A percentile compares a stretch with the other conserved stretches of the same genome.
These are phyloP conservation scores for Epirrhoe alternata DNA, from an alignment of 2,888 invertebrate genomes.

Conservation along the genomic window DNA sequence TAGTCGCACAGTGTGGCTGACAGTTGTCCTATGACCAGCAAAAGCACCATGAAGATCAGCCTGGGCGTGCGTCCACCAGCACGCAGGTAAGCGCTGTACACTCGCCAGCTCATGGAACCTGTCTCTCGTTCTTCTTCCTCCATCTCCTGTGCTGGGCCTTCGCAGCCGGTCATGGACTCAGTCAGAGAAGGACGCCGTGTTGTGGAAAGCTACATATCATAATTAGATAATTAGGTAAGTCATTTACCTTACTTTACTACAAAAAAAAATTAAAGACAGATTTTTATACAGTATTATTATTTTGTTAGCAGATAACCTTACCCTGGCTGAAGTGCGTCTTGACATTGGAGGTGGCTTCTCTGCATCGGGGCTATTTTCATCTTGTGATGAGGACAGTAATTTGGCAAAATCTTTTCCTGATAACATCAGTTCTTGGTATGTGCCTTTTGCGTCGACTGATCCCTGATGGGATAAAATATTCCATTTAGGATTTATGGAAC, in stretches of 20 bases:
- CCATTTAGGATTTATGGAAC: too few species aligned
- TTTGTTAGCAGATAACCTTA: constrained; percentile 48
- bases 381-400: constrained; percentile 78
- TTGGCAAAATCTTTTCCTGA: constrained; percentile 87
- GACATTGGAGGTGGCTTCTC: constrained; percentile 68
- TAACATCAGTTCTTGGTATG: constrained; percentile 82
- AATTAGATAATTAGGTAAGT: constrained; percentile 7
- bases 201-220: constrained; percentile 67
- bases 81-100: constrained; percentile 86
- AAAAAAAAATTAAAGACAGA: neutral
- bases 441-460: constrained; percentile 84
- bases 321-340: constrained; percentile 74
- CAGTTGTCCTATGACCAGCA: constrained; percentile 87
- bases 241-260: neutral
- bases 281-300: neutral
- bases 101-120: constrained; percentile 87
- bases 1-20: constrained; percentile 90
- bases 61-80: constrained; percentile 84
- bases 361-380: constrained; percentile 67
- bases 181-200: constrained; percentile 78
- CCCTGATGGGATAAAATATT: constrained; percentile 67
- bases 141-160: constrained; percentile 81
- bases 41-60: constrained; percentile 79
- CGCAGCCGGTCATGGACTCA: constrained; percentile 73
- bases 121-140: constrained; percentile 86